These are phyloP conservation scores for Apogon talboti DNA, from an alignment of 2,797 vertebrate genomes.

Conservation along the genomic window DNA sequence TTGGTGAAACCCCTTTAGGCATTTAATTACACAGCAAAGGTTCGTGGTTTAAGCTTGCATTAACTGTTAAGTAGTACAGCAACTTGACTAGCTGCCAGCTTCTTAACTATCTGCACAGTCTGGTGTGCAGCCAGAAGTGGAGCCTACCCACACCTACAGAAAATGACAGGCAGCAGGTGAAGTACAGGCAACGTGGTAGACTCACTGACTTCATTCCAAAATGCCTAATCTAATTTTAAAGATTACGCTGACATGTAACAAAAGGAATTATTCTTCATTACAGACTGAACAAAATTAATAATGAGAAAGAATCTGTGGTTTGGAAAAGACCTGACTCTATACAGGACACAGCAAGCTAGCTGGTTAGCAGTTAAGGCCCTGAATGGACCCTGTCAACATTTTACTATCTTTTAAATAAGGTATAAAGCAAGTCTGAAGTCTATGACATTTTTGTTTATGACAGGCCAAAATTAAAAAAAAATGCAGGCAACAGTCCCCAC, in stretches of 20 bases:
- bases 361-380: slow-evolving; percentile 1
- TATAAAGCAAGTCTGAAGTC: not conserved
- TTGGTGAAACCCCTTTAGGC: not conserved
- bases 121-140: slow-evolving; percentile 43
- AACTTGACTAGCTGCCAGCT: slow-evolving; percentile 40
- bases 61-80: slow-evolving; percentile 39
- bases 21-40: not conserved
- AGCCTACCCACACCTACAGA: slow-evolving; percentile 4
- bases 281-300: not conserved
- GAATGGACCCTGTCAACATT: not conserved
- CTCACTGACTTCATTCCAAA: not conserved
- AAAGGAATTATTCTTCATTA: not conserved
- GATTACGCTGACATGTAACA: not conserved
- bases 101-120: slow-evolving; percentile 27
- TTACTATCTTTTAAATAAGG: not conserved
- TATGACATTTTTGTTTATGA: not conserved
- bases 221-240: not conserved
- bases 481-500: not conserved
- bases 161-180: slow-evolving; percentile 18
- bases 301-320: slow-evolving; percentile 1
- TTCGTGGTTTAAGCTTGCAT: slow-evolving; percentile 22
- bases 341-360: slow-evolving; percentile 6
- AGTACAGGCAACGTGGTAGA: not conserved
- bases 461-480: not conserved
- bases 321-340: not conserved